phyloP scores from a whole-genome alignment of 2,888 invertebrate genomes.

The Sinohyriopsis cumingii region DNA sequence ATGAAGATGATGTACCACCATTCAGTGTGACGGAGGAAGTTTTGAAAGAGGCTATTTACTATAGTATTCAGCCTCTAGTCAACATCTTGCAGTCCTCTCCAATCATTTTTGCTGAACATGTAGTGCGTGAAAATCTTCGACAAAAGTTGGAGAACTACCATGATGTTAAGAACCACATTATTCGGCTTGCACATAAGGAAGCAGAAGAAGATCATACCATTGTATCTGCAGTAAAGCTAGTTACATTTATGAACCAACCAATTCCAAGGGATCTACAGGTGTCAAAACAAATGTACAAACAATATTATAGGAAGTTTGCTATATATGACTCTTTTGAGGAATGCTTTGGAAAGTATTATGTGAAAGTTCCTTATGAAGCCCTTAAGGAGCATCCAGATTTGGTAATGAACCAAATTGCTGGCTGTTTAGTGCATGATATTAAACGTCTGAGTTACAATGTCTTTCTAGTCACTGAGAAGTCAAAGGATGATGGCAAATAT shows the following conservation, averaged over 20 bases:
- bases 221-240: slow-evolving; percentile 39
- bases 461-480: slow-evolving; percentile 30
- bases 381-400: slow-evolving; percentile 41
- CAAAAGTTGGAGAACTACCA: slow-evolving; percentile 42
- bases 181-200: slow-evolving; percentile 40
- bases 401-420: slow-evolving; percentile 42
- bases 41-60: slow-evolving; percentile 60
- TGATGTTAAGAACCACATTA: slow-evolving; percentile 40
- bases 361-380: slow-evolving; percentile 41
- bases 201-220: slow-evolving; percentile 39
- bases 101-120: slow-evolving; percentile 46
- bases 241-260: slow-evolving; percentile 49
- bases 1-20: slow-evolving; percentile 54
- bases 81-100: slow-evolving; percentile 52
- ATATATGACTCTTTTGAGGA: slow-evolving; percentile 45
- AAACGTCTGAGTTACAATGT: slow-evolving; percentile 38
- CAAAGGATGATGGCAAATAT: slow-evolving; percentile 36
- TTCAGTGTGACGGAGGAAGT: slow-evolving; percentile 48
- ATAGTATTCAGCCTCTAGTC: slow-evolving; percentile 50
- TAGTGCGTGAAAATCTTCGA: slow-evolving; percentile 48
- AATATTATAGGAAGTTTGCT: slow-evolving; percentile 47
- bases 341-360: slow-evolving; percentile 43
- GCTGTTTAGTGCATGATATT: slow-evolving; percentile 44
- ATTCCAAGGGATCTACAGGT: slow-evolving; percentile 51
- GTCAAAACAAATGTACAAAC: slow-evolving; percentile 52